Evolutionary conservation across 2,113 vertebrate genomes (phyloP).

Genomic region (Cyanistes caeruleus): DNA sequence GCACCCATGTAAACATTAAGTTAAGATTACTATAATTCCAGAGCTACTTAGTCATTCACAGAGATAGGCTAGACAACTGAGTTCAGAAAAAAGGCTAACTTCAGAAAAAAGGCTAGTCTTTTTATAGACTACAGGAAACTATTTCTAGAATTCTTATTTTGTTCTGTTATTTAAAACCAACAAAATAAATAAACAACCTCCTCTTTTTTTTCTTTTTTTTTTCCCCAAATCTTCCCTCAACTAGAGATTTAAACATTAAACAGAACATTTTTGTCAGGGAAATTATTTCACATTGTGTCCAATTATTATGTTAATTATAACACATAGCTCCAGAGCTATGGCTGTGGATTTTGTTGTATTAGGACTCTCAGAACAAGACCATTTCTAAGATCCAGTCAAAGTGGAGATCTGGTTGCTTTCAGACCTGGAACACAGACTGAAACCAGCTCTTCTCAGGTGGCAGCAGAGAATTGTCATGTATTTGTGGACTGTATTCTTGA

Average conservation of each 20-base stretch:
- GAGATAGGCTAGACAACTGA: background rate
- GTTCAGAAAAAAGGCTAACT: background rate
- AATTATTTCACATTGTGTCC: background rate
- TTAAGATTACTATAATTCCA: background rate
- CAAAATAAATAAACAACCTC: rapidly evolving
- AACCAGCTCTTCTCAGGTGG: slow-evolving; percentile 28
- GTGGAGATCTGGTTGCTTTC: background rate
- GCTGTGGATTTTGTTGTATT: background rate
- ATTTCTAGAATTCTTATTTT: background rate
- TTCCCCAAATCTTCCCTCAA: rapidly evolving
- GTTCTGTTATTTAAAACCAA: background rate
- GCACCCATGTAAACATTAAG: background rate
- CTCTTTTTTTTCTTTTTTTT: no score
- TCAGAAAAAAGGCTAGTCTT: background rate
- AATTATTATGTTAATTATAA: background rate
- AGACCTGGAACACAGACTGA: background rate
- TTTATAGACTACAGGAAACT: background rate
- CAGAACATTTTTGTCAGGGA: background rate
- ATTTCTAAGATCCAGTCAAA: background rate
- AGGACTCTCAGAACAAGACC: background rate
- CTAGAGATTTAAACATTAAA: background rate
- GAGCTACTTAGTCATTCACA: background rate
- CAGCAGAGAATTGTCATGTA: background rate
- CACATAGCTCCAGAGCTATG: background rate
- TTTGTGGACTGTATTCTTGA: background rate